Evolutionary conservation across 2,888 invertebrate genomes (phyloP), one percentile per base, ranked within the genome.

Genomic region (Platynereis dumerilii): DNA sequence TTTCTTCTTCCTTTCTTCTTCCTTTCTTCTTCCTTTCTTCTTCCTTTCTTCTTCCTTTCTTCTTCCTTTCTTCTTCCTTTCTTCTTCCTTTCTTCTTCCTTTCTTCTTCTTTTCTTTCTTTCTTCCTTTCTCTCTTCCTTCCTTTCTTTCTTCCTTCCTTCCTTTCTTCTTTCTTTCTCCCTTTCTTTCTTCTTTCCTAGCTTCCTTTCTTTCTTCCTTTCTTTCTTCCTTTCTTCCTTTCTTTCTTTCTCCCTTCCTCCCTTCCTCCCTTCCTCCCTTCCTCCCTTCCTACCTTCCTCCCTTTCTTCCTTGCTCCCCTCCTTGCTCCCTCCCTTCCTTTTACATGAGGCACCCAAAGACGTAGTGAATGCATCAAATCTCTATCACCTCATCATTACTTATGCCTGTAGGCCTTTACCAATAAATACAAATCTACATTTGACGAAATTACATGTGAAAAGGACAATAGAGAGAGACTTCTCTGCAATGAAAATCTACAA

Each of bases 11-110:
- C n/a, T n/a, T n/a, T n/a, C n/a, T n/a, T n/a, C n/a, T n/a, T n/a
- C n/a, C n/a, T n/a, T n/a, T n/a, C n/a, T n/a, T n/a, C n/a, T n/a
- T n/a, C n/a, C n/a, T n/a, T n/a, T n/a, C n/a, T n/a, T n/a, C n/a
- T n/a, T n/a, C 12, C 17, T 42, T 42, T 42, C 44, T 42, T 17
- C 44, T 17, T 42, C 12, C 17, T 17, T 42, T 17, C 17, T 17
- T 42, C 12, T 42, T 15, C 44, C 17, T 17, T 15, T 17, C 12
- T 17, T 15, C 17, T 17, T 42, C 17, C 44, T 17, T 17, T 12
- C 44, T 15, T 42, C 12, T 12, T 56, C 10, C 58, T 24, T 17
- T 5, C 61, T 59, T 56, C 28, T 24, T 15, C 57, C 34, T 56
- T 26, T 24, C 20, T 56, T 24, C 61, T 10, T 22, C 61, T 29